Percentiles rank a stretch among this genome's conserved stretches.
phyloP scores from a whole-genome alignment of 35 echinoderm and acorn worm genomes.

The Patiria miniata region DNA sequence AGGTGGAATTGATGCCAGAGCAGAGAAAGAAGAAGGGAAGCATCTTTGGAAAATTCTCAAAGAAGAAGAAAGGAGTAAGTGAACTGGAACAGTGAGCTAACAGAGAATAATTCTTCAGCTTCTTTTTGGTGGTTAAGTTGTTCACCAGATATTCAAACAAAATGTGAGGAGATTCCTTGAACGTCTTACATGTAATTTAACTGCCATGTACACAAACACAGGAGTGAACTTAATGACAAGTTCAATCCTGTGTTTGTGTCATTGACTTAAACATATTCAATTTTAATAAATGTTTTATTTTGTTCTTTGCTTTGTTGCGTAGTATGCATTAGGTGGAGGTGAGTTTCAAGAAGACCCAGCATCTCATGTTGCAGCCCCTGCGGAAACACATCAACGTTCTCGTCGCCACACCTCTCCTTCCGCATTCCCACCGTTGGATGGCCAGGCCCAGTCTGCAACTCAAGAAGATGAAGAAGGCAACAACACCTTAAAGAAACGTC shows the following conservation, averaged over 20 bases:
- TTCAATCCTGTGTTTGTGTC: no score
- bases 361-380: neutral
- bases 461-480: conserved; percentile 14
- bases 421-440: neutral
- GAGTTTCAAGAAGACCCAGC: neutral
- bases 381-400: neutral
- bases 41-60: conserved; percentile 18
- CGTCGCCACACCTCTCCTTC: neutral
- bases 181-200: no score
- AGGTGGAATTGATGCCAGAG: conserved; percentile 27
- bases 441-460: neutral
- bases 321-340: conserved; percentile 17
- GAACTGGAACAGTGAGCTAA: no score
- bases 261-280: no score
- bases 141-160: no score
- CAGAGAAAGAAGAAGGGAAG: conserved; percentile 34
- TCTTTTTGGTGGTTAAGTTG: no score
- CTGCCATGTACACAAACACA: no score
- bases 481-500: conserved; percentile 47
- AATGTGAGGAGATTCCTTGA: no score
- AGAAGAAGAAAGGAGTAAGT: conserved; percentile 32
- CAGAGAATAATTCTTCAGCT: no score
- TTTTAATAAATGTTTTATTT: no score
- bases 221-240: no score
- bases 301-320: neutral